Percentiles rank a stretch among this genome's conserved stretches.
These are phyloP conservation scores for Galerucella pusilla DNA, from an alignment of 2,888 invertebrate genomes.

Conservation along the genomic window DNA sequence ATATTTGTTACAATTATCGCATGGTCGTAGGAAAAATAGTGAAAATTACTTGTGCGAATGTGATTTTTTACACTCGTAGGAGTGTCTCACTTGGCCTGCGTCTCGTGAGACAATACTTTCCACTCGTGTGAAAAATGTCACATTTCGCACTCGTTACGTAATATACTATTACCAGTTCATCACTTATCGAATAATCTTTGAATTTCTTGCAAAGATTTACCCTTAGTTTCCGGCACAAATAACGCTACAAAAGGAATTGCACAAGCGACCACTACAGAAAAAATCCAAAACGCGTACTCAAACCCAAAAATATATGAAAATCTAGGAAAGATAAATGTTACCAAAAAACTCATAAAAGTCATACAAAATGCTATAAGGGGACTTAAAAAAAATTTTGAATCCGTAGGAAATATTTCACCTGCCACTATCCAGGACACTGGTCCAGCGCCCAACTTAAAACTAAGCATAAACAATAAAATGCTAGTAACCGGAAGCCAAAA, in stretches of 20 bases:
- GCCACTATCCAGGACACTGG: slow-evolving; percentile 84
- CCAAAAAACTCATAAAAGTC: slow-evolving; percentile 36
- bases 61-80: too few species aligned
- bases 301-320: slow-evolving; percentile 44
- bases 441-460: slow-evolving; percentile 78
- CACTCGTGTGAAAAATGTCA: too few species aligned
- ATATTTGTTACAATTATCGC: too few species aligned
- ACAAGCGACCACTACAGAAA: slow-evolving; percentile 42
- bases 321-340: slow-evolving; percentile 47
- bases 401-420: slow-evolving; percentile 83
- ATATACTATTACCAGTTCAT: neutral
- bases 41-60: too few species aligned
- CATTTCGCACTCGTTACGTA: too few species aligned
- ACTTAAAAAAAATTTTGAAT: slow-evolving; percentile 76
- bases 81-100: too few species aligned
- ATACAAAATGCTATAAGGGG: slow-evolving; percentile 36
- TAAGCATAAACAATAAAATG: slow-evolving; percentile 76
- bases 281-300: slow-evolving; percentile 47
- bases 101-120: too few species aligned
- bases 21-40: too few species aligned
- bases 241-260: slow-evolving; percentile 46
- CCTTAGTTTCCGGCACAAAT: slow-evolving; percentile 50
- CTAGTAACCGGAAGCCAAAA: slow-evolving; percentile 78
- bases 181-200: slow-evolving; percentile 40
- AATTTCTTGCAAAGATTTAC: slow-evolving; percentile 50